These are phyloP conservation scores for Oedothorax gibbosus DNA, from an alignment of 1,140 invertebrate genomes.

Conservation along the genomic window DNA sequence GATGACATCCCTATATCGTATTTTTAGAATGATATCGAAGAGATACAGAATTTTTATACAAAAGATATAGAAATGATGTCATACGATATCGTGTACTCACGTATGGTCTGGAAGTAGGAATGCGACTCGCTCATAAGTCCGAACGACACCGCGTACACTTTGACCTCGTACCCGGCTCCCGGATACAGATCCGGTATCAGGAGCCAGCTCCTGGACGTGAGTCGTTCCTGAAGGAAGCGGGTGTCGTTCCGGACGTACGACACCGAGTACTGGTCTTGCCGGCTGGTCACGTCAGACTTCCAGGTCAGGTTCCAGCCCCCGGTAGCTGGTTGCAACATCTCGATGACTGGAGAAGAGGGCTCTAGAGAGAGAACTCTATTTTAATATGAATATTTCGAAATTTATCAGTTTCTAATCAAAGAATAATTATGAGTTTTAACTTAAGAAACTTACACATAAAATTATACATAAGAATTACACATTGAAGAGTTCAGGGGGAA, in stretches of 20 bases:
- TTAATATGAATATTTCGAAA: too few species aligned
- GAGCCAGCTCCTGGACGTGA: conserved; percentile 76
- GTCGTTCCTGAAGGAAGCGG: conserved; percentile 70
- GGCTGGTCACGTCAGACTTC: conserved; percentile 92
- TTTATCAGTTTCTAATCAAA: too few species aligned
- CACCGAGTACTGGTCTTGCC: conserved; percentile 88
- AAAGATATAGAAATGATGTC: too few species aligned
- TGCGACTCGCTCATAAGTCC: conserved; percentile 85
- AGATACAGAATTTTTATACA: too few species aligned
- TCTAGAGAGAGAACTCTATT: conserved; percentile 66
- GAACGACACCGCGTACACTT: conserved; percentile 89
- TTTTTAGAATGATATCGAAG: too few species aligned
- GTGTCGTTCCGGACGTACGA: conserved; percentile 85
- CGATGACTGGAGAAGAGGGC: conserved; percentile 88
- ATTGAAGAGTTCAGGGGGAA: too few species aligned
- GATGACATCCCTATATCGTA: too few species aligned
- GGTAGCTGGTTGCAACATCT: conserved; percentile 77
- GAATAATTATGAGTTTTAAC: too few species aligned
- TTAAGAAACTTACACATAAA: too few species aligned
- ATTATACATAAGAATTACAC: too few species aligned
- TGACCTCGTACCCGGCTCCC: conserved; percentile 89
- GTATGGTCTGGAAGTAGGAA: conserved; percentile 72
- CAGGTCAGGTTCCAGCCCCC: conserved; percentile 82
- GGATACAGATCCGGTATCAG: conserved; percentile 83
- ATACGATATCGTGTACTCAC: conserved; percentile 10